Percentiles rank a stretch among this genome's conserved stretches.
Conservation (phyloP, 2,113 vertebrate genomes). For the Charina bottae region DNA sequence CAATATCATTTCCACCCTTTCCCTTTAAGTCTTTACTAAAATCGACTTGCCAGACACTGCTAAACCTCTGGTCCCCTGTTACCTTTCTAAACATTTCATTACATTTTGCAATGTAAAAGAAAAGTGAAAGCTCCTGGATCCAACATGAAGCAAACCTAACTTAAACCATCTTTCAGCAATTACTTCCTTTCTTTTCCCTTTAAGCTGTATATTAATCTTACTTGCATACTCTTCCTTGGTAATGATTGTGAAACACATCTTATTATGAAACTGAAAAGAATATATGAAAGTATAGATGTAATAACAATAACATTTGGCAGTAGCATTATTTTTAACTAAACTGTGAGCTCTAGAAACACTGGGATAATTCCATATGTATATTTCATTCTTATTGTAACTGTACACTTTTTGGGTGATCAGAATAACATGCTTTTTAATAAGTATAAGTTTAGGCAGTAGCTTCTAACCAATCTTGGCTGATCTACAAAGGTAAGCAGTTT, state of each 20-base stretch:
- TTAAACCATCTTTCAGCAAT: slow-evolving; percentile 15
- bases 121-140: slow-evolving; percentile 53
- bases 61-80: slow-evolving; percentile 69
- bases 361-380: background rate
- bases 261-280: background rate
- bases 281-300: slow-evolving; percentile 1
- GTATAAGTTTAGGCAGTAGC: background rate
- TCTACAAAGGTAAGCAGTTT: background rate
- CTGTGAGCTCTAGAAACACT: background rate
- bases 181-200: slow-evolving; percentile 40
- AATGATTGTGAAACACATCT: background rate
- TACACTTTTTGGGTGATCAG: background rate
- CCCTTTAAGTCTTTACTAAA: slow-evolving; percentile 64
- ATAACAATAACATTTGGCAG: background rate
- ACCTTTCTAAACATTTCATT: slow-evolving; percentile 69
- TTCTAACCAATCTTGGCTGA: background rate
- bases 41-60: slow-evolving; percentile 58
- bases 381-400: slow-evolving; percentile 10
- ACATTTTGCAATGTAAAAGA: slow-evolving; percentile 59
- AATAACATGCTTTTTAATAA: background rate
- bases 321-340: slow-evolving; percentile 4
- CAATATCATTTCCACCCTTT: slow-evolving; percentile 65
- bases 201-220: slow-evolving; percentile 17
- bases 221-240: accelerated
- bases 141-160: slow-evolving; percentile 25